Conservation (phyloP, 2,797 vertebrate genomes). For the Tangara arthus region DNA sequence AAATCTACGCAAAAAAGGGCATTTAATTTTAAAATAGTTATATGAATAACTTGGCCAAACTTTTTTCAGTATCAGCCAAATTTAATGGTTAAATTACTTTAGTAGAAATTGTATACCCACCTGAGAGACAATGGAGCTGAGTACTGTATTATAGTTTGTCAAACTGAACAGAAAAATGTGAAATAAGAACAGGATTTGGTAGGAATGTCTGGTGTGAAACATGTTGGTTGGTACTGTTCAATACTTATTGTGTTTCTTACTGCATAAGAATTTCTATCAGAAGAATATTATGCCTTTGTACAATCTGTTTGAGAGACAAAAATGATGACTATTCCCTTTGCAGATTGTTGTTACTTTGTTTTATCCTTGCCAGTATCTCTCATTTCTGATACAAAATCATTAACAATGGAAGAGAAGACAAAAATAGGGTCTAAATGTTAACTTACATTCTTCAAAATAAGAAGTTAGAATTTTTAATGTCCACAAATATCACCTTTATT, state of each 20-base stretch:
- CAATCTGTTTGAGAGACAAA: neutral
- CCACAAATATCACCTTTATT: neutral
- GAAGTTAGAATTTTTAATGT: neutral
- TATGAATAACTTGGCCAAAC: neutral
- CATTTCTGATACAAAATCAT: neutral
- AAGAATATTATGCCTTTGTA: neutral
- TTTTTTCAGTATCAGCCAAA: neutral
- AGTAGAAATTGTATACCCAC: neutral
- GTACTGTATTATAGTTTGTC: neutral
- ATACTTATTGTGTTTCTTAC: neutral
- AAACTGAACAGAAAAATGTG: neutral
- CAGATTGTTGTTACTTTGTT: neutral
- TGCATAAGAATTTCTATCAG: neutral
- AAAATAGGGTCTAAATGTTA: neutral
- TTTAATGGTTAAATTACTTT: neutral
- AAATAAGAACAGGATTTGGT: neutral
- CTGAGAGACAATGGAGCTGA: neutral
- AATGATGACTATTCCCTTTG: neutral
- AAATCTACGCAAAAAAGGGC: neutral
- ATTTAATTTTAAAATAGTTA: neutral
- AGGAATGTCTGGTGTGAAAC: neutral
- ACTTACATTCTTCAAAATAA: neutral
- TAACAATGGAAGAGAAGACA: neutral
- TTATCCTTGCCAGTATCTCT: neutral
- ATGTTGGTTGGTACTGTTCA: neutral